Conservation (phyloP, 2,113 vertebrate genomes). For the Nicator chloris region DNA sequence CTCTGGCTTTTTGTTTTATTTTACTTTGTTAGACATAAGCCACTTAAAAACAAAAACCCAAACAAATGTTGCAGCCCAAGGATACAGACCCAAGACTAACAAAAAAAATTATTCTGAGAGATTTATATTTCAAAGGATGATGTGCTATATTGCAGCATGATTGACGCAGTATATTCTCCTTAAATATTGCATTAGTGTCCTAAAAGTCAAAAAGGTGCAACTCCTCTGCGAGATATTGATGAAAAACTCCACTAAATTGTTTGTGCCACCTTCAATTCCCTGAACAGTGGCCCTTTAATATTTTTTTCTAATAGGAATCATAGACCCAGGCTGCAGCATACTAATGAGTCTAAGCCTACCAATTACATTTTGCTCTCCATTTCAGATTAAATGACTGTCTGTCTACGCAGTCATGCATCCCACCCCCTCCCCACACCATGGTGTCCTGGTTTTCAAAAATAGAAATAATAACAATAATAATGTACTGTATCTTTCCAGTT, state of each 20-base stretch:
- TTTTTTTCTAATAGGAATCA: slow-evolving; percentile 57
- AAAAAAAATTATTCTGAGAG: slow-evolving; percentile 1
- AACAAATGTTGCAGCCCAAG: slow-evolving; percentile 4
- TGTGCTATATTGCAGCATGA: background rate
- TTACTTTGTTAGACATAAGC: background rate
- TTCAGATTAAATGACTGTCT: slow-evolving; percentile 59
- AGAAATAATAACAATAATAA: slow-evolving; percentile 67
- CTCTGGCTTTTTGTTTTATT: background rate
- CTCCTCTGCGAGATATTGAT: background rate
- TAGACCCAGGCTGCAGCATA: slow-evolving; percentile 44
- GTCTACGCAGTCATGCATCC: background rate
- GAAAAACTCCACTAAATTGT: slow-evolving; percentile 45
- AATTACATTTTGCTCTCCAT: slow-evolving; percentile 62
- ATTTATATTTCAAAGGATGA: background rate
- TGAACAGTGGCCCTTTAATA: slow-evolving; percentile 37
- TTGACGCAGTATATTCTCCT: background rate
- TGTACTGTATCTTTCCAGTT: slow-evolving; percentile 56
- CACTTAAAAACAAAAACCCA: background rate
- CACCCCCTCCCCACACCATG: background rate
- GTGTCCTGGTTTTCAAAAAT: slow-evolving; percentile 52
- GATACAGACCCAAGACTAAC: background rate
- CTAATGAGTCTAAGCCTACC: slow-evolving; percentile 53
- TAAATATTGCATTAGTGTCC: background rate
- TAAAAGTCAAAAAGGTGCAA: slow-evolving; percentile 13
- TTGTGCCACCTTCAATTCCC: slow-evolving; percentile 56